phyloP scores from a whole-genome alignment of 92 coral and sea anemone genomes.

The Parazoanthus darwini region DNA sequence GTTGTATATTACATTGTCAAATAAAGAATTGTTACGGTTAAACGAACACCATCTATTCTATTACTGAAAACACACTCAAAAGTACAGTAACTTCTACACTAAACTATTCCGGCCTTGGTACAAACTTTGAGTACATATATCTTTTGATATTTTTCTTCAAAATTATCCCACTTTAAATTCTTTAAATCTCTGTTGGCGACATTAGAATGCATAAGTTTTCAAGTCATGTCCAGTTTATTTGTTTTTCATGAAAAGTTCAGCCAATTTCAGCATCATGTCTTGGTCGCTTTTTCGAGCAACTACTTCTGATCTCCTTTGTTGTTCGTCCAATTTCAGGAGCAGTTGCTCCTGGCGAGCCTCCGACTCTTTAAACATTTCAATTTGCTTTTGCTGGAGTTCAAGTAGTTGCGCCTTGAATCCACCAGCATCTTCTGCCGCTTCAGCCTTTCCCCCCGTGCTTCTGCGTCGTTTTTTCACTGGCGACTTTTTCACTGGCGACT shows the following conservation, averaged over 20 bases:
- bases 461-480: constrained; percentile 29
- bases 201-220: too few relatives aligned
- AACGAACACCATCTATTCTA: too few relatives aligned
- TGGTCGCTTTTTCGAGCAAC: constrained; percentile 33
- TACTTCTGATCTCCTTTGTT: constrained; percentile 29
- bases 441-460: constrained; percentile 6
- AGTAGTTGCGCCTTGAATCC: constrained; percentile 33
- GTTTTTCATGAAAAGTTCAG: constrained; percentile 35
- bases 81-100: too few relatives aligned
- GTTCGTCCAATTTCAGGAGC: constrained; percentile 31
- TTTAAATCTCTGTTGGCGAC: too few relatives aligned
- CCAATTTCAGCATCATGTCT: constrained; percentile 17
- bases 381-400: constrained; percentile 26
- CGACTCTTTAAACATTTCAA: constrained; percentile 25
- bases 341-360: constrained; percentile 4
- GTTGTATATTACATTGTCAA: too few relatives aligned
- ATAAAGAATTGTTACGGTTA: too few relatives aligned
- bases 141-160: too few relatives aligned
- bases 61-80: too few relatives aligned
- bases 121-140: too few relatives aligned
- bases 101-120: too few relatives aligned
- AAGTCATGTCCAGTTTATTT: too few relatives aligned
- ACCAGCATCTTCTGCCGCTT: constrained; percentile 8
- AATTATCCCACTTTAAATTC: too few relatives aligned
- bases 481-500: not conserved